These are phyloP conservation scores for Xanthia togata DNA, from an alignment of 2,888 invertebrate genomes.

Conservation along the genomic window DNA sequence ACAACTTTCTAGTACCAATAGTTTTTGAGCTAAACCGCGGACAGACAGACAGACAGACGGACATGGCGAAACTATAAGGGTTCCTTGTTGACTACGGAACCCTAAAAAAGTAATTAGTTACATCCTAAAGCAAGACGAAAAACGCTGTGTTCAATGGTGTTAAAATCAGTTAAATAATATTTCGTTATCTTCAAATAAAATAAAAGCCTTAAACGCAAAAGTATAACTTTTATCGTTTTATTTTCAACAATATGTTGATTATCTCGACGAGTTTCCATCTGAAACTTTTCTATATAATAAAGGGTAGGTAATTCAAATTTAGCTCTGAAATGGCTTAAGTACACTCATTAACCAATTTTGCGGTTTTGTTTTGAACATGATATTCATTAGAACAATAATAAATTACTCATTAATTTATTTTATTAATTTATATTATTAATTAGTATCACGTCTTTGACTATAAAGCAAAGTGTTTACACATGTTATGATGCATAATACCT, in stretches of 20 bases:
- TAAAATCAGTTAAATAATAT: neutral
- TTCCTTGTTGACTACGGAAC: too few species aligned
- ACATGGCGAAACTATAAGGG: too few species aligned
- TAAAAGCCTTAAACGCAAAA: conserved; percentile 1
- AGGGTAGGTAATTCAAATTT: conserved; percentile 37
- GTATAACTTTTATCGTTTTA: conserved; percentile 11
- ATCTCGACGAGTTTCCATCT: conserved; percentile 27
- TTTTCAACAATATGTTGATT: conserved; percentile 51
- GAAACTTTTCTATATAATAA: conserved; percentile 53
- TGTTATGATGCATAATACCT: conserved; percentile 17
- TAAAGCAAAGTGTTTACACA: conserved; percentile 1
- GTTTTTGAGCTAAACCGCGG: too few species aligned
- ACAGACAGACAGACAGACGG: too few species aligned
- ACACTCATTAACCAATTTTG: conserved; percentile 41
- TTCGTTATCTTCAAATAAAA: conserved; percentile 5
- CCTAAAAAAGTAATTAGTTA: neutral
- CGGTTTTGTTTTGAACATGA: conserved; percentile 47
- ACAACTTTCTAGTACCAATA: too few species aligned
- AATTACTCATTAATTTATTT: conserved; percentile 9
- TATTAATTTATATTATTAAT: conserved; percentile 10
- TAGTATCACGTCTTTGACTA: conserved; percentile 10
- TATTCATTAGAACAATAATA: conserved; percentile 43
- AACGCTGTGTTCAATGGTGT: neutral
- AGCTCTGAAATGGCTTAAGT: conserved; percentile 33
- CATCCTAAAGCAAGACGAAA: neutral